phyloP scores from a whole-genome alignment of 2,797 vertebrate genomes.

The Clarias laeviceps region DNA sequence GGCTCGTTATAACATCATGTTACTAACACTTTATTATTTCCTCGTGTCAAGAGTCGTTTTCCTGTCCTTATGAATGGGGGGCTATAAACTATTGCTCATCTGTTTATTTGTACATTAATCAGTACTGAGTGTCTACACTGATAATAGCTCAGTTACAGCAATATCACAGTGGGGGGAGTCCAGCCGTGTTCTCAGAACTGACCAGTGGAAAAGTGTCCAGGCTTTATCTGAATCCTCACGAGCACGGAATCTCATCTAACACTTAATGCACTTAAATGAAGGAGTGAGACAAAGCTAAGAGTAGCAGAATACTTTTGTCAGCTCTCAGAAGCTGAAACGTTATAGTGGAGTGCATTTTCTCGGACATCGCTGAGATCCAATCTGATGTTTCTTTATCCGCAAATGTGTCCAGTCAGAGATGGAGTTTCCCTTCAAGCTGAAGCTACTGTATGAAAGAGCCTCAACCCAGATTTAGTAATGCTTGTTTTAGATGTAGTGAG shows the following conservation, averaged over 20 bases:
- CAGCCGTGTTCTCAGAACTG: constrained; percentile 19
- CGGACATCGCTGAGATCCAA: constrained; percentile 23
- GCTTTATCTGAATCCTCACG: constrained; percentile 36
- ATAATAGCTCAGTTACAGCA: not conserved
- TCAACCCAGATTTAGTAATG: not conserved
- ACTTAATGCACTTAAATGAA: constrained; percentile 42
- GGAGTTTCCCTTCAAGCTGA: constrained; percentile 48
- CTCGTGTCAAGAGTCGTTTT: too few relatives aligned
- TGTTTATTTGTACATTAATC: not conserved
- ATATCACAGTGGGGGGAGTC: not conserved
- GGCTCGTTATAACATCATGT: too few relatives aligned
- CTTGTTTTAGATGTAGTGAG: not conserved
- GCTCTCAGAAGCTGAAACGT: not conserved
- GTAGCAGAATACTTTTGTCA: constrained; percentile 3
- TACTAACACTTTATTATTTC: too few relatives aligned
- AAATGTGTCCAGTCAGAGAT: not conserved
- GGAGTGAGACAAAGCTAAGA: constrained; percentile 24
- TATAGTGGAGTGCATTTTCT: constrained; percentile 28
- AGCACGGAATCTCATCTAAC: constrained; percentile 29
- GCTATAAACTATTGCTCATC: not conserved
- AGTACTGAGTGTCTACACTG: not conserved
- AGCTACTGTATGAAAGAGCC: constrained; percentile 16
- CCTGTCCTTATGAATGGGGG: too few relatives aligned
- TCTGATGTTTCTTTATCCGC: not conserved
- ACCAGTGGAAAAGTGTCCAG: constrained; percentile 22